Evolutionary conservation across 2,888 invertebrate genomes (phyloP).

Genomic region (Hydroisotoma schaefferi): DNA sequence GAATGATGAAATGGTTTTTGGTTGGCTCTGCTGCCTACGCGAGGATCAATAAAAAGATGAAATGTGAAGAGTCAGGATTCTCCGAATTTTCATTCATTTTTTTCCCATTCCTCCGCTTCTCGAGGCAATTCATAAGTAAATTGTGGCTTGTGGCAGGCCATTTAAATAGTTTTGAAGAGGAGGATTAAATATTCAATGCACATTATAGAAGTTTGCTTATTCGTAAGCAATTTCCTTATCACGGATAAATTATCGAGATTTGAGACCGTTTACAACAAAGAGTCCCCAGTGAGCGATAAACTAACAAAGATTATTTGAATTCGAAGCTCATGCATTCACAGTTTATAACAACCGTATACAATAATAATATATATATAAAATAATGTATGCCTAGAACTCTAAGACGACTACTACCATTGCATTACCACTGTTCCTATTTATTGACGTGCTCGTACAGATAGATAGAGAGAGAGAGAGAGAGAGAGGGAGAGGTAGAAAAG

Average conservation of each 20-base stretch:
- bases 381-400: no score
- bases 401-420: no score
- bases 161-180: background rate
- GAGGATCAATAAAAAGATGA: background rate
- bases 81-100: constrained; percentile 14
- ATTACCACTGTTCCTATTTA: no score
- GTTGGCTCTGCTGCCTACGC: background rate
- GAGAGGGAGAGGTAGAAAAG: no score
- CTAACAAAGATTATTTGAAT: no score
- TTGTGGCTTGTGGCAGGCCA: constrained; percentile 11
- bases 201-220: background rate
- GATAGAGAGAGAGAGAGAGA: no score
- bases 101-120: background rate
- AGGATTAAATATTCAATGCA: background rate
- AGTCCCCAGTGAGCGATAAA: constrained; percentile 1
- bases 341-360: no score
- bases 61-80: constrained; percentile 15
- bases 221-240: constrained; percentile 2
- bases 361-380: no score
- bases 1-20: background rate
- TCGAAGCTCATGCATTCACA: no score
- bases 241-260: constrained; percentile 3
- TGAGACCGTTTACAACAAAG: constrained; percentile 2
- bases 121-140: constrained; percentile 12
- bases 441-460: no score